Conservation (phyloP, 2,113 vertebrate genomes). For the Bungarus multicinctus region DNA sequence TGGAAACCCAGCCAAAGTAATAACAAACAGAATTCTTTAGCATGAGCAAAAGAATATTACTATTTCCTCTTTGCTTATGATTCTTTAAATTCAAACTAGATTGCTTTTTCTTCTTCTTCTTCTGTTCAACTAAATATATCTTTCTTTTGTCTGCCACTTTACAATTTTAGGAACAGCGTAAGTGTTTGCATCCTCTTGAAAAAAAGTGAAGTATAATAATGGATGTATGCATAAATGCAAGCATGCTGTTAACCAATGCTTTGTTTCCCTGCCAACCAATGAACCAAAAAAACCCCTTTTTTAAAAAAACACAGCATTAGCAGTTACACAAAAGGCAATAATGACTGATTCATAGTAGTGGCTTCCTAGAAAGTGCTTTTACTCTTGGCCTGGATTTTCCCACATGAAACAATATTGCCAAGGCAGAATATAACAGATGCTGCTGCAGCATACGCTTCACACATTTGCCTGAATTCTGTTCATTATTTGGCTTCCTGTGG, state of each 20-base stretch:
- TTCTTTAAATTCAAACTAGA: background rate
- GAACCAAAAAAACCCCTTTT: background rate
- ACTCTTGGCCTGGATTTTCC: slow-evolving; percentile 20
- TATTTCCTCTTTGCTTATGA: background rate
- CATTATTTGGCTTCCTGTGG: slow-evolving; percentile 47
- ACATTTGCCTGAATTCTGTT: slow-evolving; percentile 32
- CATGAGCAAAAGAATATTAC: background rate
- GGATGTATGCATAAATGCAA: background rate
- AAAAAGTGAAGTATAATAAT: background rate
- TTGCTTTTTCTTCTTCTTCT: background rate
- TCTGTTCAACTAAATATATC: background rate
- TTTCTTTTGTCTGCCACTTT: background rate
- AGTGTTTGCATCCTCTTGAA: background rate
- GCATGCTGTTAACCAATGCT: background rate
- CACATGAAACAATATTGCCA: slow-evolving; percentile 27
- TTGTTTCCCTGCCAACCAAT: background rate
- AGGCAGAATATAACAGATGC: slow-evolving; percentile 37
- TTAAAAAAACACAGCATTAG: background rate
- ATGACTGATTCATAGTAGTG: slow-evolving; percentile 46
- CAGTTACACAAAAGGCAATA: slow-evolving; percentile 3
- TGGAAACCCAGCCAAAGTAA: background rate
- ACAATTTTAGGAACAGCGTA: background rate
- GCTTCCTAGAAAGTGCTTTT: slow-evolving; percentile 24
- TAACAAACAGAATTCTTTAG: background rate
- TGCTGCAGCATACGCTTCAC: background rate